phyloP scores from a whole-genome alignment of 1,140 invertebrate genomes.

The Oreohelix idahoensis region DNA sequence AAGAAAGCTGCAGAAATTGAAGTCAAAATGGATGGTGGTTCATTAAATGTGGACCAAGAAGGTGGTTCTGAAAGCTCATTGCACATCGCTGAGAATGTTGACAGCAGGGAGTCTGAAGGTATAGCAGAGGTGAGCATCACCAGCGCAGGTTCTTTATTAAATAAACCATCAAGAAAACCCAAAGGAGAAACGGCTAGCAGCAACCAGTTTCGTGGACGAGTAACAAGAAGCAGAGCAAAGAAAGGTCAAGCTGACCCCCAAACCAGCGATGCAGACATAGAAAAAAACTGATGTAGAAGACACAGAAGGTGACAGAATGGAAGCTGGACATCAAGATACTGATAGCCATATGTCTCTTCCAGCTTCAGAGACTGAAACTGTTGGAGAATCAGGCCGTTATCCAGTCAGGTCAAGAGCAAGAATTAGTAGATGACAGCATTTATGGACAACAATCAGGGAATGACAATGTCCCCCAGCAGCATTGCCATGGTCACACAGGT shows the following conservation, averaged over 20 bases:
- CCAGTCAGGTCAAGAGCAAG: too few species aligned
- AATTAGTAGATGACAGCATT: background rate
- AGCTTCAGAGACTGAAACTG: background rate
- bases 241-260: background rate
- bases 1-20: too few species aligned
- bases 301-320: too few species aligned
- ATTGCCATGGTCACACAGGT: background rate
- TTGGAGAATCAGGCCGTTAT: background rate
- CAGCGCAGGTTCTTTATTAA: too few species aligned
- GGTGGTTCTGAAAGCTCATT: too few species aligned
- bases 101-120: too few species aligned
- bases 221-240: background rate
- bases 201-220: background rate
- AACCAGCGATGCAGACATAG: too few species aligned
- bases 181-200: background rate
- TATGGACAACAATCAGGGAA: background rate
- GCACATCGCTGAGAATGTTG: too few species aligned
- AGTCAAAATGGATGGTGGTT: too few species aligned
- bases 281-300: background rate
- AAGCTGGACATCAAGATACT: background rate
- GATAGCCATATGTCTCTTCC: background rate
- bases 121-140: too few species aligned
- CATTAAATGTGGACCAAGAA: too few species aligned
- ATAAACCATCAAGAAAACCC: too few species aligned
- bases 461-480: background rate